A percentile compares a stretch with the other conserved stretches of the same genome.
These are phyloP conservation scores for Gonioctena quinquepunctata DNA, from an alignment of 1,140 invertebrate species.

Conservation along the genomic window DNA sequence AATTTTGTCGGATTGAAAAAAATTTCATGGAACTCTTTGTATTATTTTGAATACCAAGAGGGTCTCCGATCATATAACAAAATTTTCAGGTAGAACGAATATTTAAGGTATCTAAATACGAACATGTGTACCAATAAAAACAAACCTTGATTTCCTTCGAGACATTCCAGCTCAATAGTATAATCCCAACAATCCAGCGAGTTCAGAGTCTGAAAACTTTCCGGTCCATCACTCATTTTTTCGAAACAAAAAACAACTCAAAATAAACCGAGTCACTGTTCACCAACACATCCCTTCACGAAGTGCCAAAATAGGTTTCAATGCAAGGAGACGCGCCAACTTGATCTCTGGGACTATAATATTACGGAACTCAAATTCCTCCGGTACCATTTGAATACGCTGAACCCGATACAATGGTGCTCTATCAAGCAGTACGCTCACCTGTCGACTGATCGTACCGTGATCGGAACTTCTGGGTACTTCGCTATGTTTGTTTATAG, in stretches of 20 bases:
- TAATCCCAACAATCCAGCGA: conserved; percentile 82
- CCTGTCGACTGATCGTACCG: neutral
- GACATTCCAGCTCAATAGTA: conserved; percentile 76
- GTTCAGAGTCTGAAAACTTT: conserved; percentile 55
- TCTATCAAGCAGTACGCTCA: neutral
- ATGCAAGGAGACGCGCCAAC: no score
- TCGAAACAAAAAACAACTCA: neutral
- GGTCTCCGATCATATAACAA: no score
- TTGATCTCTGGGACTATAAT: no score
- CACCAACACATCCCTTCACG: neutral
- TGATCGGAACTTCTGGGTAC: neutral
- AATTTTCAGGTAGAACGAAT: no score
- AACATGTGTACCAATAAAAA: no score
- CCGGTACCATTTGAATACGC: neutral
- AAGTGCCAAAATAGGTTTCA: neutral
- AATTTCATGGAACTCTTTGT: no score
- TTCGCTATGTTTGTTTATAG: neutral
- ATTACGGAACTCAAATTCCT: neutral
- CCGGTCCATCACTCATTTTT: conserved; percentile 27
- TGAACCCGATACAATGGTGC: neutral
- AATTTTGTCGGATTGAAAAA: no score
- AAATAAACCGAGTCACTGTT: neutral
- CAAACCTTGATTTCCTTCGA: conserved; percentile 72
- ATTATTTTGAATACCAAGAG: no score
- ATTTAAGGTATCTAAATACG: no score